Evolutionary conservation across 1,140 invertebrate genomes (phyloP).

Genomic region (Zaprionus africanus): DNA sequence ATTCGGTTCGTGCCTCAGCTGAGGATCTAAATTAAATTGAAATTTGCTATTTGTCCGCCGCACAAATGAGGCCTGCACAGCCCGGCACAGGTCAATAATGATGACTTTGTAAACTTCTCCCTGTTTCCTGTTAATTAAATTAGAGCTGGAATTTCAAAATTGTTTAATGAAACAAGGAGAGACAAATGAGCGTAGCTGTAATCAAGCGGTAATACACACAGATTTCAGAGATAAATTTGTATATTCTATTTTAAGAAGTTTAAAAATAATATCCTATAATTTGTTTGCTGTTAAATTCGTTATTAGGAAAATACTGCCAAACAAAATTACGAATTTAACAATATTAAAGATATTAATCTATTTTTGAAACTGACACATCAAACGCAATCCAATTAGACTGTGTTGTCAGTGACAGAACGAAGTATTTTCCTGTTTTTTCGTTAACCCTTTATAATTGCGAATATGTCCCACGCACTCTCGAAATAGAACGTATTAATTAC

Average conservation of each 20-base stretch:
- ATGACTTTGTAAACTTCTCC: background rate
- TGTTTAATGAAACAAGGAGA: background rate
- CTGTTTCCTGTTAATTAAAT: constrained; percentile 1
- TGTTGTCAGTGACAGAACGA: background rate
- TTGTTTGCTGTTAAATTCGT: too few relatives aligned
- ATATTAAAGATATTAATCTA: background rate
- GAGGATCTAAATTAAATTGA: constrained; percentile 27
- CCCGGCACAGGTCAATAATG: background rate
- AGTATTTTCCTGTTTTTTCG: background rate
- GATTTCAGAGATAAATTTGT: background rate
- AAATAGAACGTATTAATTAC: constrained; percentile 14
- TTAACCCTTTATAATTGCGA: background rate
- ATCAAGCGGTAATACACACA: background rate
- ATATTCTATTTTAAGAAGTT: background rate
- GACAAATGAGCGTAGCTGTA: background rate
- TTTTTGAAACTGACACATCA: background rate
- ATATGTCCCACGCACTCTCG: background rate
- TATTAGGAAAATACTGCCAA: too few relatives aligned
- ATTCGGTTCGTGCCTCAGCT: background rate
- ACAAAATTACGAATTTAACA: too few relatives aligned
- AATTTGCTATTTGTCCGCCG: background rate
- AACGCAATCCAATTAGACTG: background rate
- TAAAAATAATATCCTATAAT: background rate
- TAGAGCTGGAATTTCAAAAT: background rate
- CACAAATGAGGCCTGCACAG: background rate